Evolutionary conservation across 2,113 vertebrate genomes (phyloP).

Genomic region (Globicephala melas): DNA sequence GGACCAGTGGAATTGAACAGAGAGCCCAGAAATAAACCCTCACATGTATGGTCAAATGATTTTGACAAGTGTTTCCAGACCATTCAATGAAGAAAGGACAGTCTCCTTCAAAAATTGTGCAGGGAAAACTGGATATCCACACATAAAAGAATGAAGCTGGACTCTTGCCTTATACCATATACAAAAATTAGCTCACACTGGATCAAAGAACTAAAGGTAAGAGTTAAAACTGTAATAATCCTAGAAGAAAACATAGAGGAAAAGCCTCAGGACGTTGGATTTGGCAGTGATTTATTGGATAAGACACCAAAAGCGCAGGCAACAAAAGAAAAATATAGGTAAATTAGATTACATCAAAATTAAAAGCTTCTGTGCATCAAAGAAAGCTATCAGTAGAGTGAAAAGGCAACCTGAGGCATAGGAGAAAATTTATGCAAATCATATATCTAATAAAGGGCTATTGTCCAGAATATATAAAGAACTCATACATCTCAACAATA

Average conservation of each 20-base stretch:
- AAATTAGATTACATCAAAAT: background rate
- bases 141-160: background rate
- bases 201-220: background rate
- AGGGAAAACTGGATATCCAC: background rate
- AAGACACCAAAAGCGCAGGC: background rate
- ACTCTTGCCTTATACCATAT: background rate
- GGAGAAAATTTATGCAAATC: background rate
- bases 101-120: background rate
- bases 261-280: background rate
- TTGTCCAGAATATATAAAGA: background rate
- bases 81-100: background rate
- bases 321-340: background rate
- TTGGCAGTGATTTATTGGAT: background rate
- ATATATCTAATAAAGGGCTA: background rate
- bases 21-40: background rate
- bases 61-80: background rate
- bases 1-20: background rate
- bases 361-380: background rate
- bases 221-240: background rate
- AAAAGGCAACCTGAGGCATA: background rate
- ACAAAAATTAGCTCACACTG: background rate
- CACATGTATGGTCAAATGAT: background rate
- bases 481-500: background rate
- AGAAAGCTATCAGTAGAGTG: background rate
- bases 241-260: background rate